These are phyloP conservation scores for Desmophyllum pertusum DNA, from an alignment of 92 coral and sea anemone species.

Conservation along the genomic window DNA sequence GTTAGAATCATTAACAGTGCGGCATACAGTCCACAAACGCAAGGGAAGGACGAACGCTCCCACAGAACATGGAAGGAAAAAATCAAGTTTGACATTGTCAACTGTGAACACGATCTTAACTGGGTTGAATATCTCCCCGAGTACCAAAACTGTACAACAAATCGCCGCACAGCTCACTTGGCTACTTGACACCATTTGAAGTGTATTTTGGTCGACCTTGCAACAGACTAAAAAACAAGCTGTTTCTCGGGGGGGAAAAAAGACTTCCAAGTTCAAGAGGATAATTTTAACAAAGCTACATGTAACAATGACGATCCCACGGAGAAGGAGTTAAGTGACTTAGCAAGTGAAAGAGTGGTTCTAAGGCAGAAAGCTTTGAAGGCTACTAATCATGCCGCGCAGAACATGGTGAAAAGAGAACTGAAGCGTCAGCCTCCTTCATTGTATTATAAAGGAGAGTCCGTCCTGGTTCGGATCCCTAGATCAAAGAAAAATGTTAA, in stretches of 20 bases:
- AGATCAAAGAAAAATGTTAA: slow-evolving; percentile 28
- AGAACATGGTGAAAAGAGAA: slow-evolving; percentile 36
- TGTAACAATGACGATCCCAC: not conserved
- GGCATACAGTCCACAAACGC: slow-evolving; percentile 52
- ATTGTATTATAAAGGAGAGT: slow-evolving; percentile 14
- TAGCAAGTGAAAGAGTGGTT: not conserved
- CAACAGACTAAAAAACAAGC: slow-evolving; percentile 25
- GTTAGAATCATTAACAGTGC: slow-evolving; percentile 27
- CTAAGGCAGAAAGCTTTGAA: slow-evolving; percentile 38
- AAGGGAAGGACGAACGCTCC: slow-evolving; percentile 43
- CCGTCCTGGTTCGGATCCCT: slow-evolving; percentile 29
- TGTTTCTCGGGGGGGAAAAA: slow-evolving; percentile 22
- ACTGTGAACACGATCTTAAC: slow-evolving; percentile 25
- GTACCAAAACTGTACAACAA: slow-evolving; percentile 43
- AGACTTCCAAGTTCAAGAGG: slow-evolving; percentile 34
- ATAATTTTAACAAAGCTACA: not conserved
- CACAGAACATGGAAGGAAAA: slow-evolving; percentile 44
- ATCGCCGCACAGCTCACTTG: slow-evolving; percentile 51
- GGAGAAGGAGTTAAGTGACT: slow-evolving; percentile 12
- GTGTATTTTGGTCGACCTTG: slow-evolving; percentile 38
- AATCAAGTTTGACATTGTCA: slow-evolving; percentile 26
- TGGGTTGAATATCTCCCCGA: slow-evolving; percentile 42
- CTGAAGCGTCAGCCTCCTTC: slow-evolving; percentile 27
- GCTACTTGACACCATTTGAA: slow-evolving; percentile 44
- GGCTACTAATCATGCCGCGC: slow-evolving; percentile 24